Percentiles rank a stretch among this genome's conserved stretches.
Conservation (phyloP, 2,797 vertebrate species). For the Allobates femoralis region DNA sequence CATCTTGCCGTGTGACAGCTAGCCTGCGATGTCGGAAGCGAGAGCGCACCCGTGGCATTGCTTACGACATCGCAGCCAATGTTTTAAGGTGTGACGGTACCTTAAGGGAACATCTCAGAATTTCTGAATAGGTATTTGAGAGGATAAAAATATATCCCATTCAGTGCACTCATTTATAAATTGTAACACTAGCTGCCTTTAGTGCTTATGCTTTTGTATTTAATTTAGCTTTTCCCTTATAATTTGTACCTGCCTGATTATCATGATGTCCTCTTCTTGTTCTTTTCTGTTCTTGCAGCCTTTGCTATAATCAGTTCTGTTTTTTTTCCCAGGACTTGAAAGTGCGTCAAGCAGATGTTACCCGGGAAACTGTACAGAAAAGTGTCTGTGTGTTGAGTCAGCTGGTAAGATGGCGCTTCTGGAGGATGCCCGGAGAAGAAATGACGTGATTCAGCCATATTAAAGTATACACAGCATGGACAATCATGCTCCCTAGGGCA, state of each 20-base stretch:
- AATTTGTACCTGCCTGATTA: background rate
- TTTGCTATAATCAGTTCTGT: conserved; percentile 40
- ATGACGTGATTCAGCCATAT: background rate
- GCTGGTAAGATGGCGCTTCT: conserved; percentile 83
- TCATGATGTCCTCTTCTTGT: background rate
- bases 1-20: too few species aligned
- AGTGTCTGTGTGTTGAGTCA: conserved; percentile 96
- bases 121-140: too few species aligned
- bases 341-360: conserved; percentile 94
- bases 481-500: background rate
- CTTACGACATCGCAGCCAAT: too few species aligned
- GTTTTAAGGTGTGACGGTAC: too few species aligned
- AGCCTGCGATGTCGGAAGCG: too few species aligned
- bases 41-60: too few species aligned
- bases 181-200: too few species aligned
- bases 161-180: too few species aligned
- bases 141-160: too few species aligned
- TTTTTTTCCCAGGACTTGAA: conserved; percentile 86
- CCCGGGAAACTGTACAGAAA: conserved; percentile 97
- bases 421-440: conserved; percentile 1
- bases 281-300: background rate
- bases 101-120: too few species aligned
- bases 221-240: background rate
- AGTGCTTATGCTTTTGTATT: background rate
- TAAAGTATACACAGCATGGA: background rate